A percentile compares a stretch with the other conserved stretches of the same genome.
Conservation (phyloP, 2,888 invertebrate species). For the Drosophila percnosoma region DNA sequence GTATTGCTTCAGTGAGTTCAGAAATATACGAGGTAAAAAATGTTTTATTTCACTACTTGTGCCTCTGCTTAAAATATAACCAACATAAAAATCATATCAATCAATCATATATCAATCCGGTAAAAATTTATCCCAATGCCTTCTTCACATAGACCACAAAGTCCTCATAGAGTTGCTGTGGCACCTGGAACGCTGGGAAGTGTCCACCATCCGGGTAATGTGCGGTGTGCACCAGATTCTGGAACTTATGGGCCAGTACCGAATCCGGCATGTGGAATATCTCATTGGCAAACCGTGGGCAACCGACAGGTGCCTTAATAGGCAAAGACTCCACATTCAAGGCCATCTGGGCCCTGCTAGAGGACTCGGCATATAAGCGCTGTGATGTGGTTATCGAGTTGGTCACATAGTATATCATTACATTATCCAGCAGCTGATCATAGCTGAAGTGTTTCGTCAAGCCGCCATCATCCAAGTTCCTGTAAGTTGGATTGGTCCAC, state of each 20-base stretch:
- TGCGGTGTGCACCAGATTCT: slow-evolving; percentile 89
- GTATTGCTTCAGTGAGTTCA: slow-evolving; percentile 91
- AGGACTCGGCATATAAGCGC: slow-evolving; percentile 89
- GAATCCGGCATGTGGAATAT: slow-evolving; percentile 87
- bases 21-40: slow-evolving; percentile 71
- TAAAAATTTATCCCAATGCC: slow-evolving; percentile 28
- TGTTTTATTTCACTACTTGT: slow-evolving; percentile 35
- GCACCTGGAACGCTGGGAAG: slow-evolving; percentile 93
- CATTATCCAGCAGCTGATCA: slow-evolving; percentile 88
- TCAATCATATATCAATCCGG: background rate
- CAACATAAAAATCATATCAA: slow-evolving; percentile 4
- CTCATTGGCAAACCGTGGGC: slow-evolving; percentile 91
- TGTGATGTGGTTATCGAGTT: slow-evolving; percentile 90
- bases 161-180: slow-evolving; percentile 89
- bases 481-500: slow-evolving; percentile 87
- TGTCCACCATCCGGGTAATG: slow-evolving; percentile 91
- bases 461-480: slow-evolving; percentile 88
- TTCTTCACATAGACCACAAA: slow-evolving; percentile 87
- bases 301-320: slow-evolving; percentile 89
- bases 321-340: slow-evolving; percentile 85
- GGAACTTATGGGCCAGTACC: slow-evolving; percentile 87
- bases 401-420: slow-evolving; percentile 93
- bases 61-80: slow-evolving; percentile 31
- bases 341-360: slow-evolving; percentile 69
- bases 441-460: slow-evolving; percentile 86